Base-by-base conservation (phyloP, 2,113 vertebrate species). In the Galeopterus variegatus region DNA sequence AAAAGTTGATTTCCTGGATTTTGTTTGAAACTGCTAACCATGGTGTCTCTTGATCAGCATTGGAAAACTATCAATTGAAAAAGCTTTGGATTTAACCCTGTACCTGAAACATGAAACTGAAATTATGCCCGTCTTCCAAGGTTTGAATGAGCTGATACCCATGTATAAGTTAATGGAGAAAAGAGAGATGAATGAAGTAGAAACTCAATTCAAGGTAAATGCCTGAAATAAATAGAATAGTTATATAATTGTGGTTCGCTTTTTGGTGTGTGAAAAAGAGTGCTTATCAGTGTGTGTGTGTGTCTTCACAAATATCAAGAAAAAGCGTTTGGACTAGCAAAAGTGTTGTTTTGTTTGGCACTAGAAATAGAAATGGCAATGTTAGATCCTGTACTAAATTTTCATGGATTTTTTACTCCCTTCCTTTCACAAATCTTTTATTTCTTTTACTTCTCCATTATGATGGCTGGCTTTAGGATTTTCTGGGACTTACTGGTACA, bases 101-200 rank as follows among this genome's bases (percentile, higher is more conserved):
- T 99, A 99, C 93, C 97, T 99, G 98, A 99, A 98, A 95, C 98
- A 70, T 31, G 99, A 99, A 97, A 99, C 98, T 0, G 98, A 99
- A 98, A 98, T 99, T 96, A 99, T 99, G 99, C 99, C 99, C 0
- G 99, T 99, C 64, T 99, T 98, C 31, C 99, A 99, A 98, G 99
- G 99, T 72, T 96, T 99, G 94, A 80, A 97, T 41, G 99, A 99
- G 90, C 98, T 99, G 24, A 97, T 99, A 5, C 99, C 99, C 4
- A 98, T 99, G 54, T 99, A 99, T 98, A 99, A 99, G 72, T 98
- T 99, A 93, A 99, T 99, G 98, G 99, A 99, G 98, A 99, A 99
- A 96, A 99, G 99, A 96, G 99, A 99, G 52, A 98, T 99, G 98
- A 88, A 76, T 54, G 98, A 95, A 26, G 98, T 99, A 85, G 99